Evolutionary conservation across 2,797 vertebrate genomes (phyloP).

Genomic region (Anguilla obscura): DNA sequence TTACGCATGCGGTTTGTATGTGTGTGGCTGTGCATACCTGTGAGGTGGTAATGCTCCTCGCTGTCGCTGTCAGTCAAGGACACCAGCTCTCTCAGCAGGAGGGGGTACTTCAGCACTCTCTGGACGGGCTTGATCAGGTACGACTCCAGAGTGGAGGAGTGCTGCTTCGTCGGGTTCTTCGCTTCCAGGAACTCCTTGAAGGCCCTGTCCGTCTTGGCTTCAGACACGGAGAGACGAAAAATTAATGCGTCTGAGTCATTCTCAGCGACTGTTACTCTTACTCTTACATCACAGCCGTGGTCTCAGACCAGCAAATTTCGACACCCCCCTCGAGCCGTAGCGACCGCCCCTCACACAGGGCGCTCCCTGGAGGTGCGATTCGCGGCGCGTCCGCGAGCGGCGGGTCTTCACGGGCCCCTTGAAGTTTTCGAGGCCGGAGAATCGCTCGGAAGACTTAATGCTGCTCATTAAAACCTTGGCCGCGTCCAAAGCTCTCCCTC

Average conservation of each 20-base stretch:
- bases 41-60: slow-evolving; percentile 88
- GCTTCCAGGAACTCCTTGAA: slow-evolving; percentile 90
- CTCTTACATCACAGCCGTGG: not conserved
- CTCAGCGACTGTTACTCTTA: not conserved
- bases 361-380: not conserved
- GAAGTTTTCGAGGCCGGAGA: not conserved
- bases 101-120: slow-evolving; percentile 91
- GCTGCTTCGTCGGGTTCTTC: slow-evolving; percentile 92
- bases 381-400: not conserved
- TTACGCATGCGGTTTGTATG: not conserved
- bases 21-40: slow-evolving; percentile 66
- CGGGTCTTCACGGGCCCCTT: not conserved
- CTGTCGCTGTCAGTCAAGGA: slow-evolving; percentile 84
- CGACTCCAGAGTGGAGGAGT: slow-evolving; percentile 90
- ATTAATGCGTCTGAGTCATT: not conserved
- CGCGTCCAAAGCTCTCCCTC: not conserved
- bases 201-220: slow-evolving; percentile 87
- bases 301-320: not conserved
- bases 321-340: not conserved
- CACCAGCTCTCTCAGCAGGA: slow-evolving; percentile 89
- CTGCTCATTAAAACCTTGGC: slow-evolving; percentile 4
- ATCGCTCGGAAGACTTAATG: not conserved
- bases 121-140: slow-evolving; percentile 97
- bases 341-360: not conserved
- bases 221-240: not conserved